phyloP scores from a whole-genome alignment of 1,140 invertebrate genomes.

The Ericerus pela region DNA sequence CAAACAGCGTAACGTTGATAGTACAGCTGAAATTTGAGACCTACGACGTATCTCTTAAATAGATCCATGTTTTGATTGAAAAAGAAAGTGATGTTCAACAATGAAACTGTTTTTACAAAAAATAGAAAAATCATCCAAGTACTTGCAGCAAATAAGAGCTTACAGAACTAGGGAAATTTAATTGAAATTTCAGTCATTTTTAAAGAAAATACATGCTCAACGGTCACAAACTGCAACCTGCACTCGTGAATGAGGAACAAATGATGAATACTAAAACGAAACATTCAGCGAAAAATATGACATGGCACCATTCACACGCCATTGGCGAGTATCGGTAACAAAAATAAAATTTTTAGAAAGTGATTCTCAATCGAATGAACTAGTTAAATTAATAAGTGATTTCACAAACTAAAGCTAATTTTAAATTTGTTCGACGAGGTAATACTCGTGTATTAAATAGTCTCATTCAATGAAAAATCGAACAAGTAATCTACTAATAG shows the following conservation, averaged over 20 bases:
- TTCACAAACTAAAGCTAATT: neutral
- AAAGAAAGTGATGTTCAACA: no score
- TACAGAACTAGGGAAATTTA: neutral
- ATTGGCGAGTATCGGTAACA: conserved; percentile 7
- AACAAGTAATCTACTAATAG: neutral
- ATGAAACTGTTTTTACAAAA: no score
- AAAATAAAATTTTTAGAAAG: neutral
- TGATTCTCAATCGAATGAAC: neutral
- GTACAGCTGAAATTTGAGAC: no score
- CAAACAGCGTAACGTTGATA: no score
- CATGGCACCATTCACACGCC: neutral
- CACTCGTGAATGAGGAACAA: neutral
- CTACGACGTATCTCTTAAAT: no score
- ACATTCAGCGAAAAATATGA: conserved; percentile 1
- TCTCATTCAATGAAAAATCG: neutral
- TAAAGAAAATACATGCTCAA: neutral
- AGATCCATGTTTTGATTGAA: no score
- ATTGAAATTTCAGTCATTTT: neutral
- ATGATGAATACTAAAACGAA: neutral
- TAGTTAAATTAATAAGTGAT: neutral
- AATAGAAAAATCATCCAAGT: neutral
- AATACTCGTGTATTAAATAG: no score
- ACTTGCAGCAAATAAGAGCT: neutral
- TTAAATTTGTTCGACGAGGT: neutral
- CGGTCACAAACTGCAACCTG: neutral